These are phyloP conservation scores for Calliphora vicina DNA, from an alignment of 1,140 invertebrate species.

Conservation along the genomic window DNA sequence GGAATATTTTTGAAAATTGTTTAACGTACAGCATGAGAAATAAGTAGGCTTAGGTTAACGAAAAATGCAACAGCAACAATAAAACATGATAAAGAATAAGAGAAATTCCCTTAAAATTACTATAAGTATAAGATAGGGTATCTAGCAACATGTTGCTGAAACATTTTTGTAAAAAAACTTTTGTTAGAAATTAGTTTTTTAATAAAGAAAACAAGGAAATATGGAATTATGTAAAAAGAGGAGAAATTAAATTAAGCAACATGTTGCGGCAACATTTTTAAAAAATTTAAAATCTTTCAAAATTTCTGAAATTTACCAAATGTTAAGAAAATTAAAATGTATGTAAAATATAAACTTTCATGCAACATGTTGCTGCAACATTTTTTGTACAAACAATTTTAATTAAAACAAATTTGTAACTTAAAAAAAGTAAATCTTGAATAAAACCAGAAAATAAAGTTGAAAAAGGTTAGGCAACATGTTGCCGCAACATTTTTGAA, in stretches of 20 bases:
- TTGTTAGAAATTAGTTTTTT: no score
- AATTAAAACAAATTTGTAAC: not conserved
- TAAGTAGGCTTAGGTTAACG: not conserved
- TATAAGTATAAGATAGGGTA: not conserved
- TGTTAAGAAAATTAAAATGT: no score
- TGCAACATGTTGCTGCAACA: not conserved
- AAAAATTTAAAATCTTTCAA: no score
- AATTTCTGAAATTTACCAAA: no score
- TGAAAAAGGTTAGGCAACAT: not conserved
- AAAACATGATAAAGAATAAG: not conserved
- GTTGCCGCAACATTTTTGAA: not conserved
- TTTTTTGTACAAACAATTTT: not conserved
- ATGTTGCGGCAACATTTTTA: no score
- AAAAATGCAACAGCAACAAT: not conserved
- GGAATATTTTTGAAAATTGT: conserved; percentile 37
- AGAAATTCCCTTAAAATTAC: not conserved
- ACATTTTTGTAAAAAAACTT: not conserved
- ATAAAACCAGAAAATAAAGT: no score
- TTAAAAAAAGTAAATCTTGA: not conserved
- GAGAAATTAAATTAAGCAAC: no score
- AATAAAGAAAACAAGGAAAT: not conserved
- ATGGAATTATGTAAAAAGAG: not conserved
- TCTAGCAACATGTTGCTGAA: not conserved
- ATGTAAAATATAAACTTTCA: not conserved
- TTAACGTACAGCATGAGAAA: not conserved